Base-by-base conservation (phyloP, 2,113 vertebrate species). In the Tragelaphus imberbis region DNA sequence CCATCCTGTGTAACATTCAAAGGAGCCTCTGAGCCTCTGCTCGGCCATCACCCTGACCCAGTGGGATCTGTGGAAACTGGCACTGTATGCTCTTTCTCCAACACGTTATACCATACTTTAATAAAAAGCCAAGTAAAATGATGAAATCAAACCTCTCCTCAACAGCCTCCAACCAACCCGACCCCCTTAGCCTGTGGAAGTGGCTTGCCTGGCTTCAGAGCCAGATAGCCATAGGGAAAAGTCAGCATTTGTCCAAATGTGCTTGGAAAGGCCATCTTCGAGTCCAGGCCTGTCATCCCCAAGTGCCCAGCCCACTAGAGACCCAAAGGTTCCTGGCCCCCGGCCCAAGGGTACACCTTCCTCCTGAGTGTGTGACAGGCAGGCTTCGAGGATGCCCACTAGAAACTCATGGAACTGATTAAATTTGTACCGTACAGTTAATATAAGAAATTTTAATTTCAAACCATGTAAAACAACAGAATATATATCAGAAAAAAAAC, bases 201-300 rank as follows among this genome's bases (percentile, higher is more conserved):
- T 7, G 14, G 13, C 14, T 11, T 13, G 63, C 0, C n/a, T 0
- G 0, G 7, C 49, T 15, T 40, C 80, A 10, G 6, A 1, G 10
- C 27, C n/a, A 12, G 15, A 13, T 5, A 1, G 30, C 56, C 14
- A 1, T 0, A 8, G 21, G 36, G 36, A 40, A 40, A 75, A 47
- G 79, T 21, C n/a, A 1, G 27, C 14, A 36, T 16, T 44, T 28
- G 25, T 44, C 58, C 17, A 58, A 8, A 21, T 2, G 3, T 6
- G 2, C 87, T 23, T 6, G 16, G 40, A 49, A 36, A 28, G 1
- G 1, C 12, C 25, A 1, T 23, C n/a, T 13, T 12, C 16, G 27
- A 2, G 10, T 9, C 13, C 6, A 12, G 13, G 7, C 7, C 61
- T 6, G 33, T 2, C 40, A 1, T 4, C 47, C 25, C 53, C 27